Conservation (phyloP, 2,888 invertebrate genomes). For the Caenorhabditis sp. region DNA sequence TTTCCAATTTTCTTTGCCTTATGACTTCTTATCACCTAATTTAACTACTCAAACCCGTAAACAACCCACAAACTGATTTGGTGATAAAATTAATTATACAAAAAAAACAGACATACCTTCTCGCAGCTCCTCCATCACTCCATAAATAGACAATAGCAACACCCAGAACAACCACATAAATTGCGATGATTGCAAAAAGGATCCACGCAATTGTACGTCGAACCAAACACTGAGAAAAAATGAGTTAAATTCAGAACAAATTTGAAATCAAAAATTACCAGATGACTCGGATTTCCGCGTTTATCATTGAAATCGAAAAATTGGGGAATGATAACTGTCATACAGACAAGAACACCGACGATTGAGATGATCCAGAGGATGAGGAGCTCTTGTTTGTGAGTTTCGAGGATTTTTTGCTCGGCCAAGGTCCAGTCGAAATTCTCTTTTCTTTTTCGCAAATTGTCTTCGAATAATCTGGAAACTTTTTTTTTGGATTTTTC, state of each 20-base stretch:
- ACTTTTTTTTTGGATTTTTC: not conserved
- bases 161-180: conserved; percentile 41
- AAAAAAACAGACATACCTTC: not conserved
- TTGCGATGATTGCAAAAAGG: conserved; percentile 35
- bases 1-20: too few relatives aligned
- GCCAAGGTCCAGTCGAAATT: conserved; percentile 54
- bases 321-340: conserved; percentile 65
- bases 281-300: conserved; percentile 59
- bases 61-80: too few relatives aligned
- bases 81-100: too few relatives aligned
- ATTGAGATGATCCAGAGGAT: conserved; percentile 61
- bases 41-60: too few relatives aligned
- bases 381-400: conserved; percentile 60
- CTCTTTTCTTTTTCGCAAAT: conserved; percentile 46
- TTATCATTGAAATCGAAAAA: conserved; percentile 65
- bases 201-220: conserved; percentile 47
- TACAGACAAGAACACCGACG: conserved; percentile 55
- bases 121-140: conserved; percentile 43
- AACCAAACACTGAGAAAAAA: conserved; percentile 48
- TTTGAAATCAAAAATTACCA: conserved; percentile 41
- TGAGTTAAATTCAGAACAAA: not conserved
- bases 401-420: conserved; percentile 42
- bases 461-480: conserved; percentile 64
- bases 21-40: too few relatives aligned
- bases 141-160: conserved; percentile 44